A percentile compares a stretch with the other conserved stretches of the same genome.
phyloP scores from a whole-genome alignment of 2,888 invertebrate species.

The Entomobrya multifasciata region DNA sequence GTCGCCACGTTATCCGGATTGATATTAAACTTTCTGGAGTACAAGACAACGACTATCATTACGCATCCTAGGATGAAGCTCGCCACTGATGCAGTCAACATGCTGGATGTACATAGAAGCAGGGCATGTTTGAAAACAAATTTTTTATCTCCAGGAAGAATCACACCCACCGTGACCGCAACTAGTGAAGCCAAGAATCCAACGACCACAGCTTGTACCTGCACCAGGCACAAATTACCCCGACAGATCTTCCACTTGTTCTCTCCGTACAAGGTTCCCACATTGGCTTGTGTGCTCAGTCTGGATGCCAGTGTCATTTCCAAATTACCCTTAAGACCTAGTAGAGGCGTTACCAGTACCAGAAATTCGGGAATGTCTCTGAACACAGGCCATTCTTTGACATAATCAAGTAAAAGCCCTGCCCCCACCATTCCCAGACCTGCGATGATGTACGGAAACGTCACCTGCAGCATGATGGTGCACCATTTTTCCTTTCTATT shows the following conservation, averaged over 20 bases:
- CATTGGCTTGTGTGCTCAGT: slow-evolving; percentile 91
- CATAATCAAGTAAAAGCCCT: slow-evolving; percentile 90
- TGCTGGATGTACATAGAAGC: slow-evolving; percentile 87
- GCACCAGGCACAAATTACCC: slow-evolving; percentile 88
- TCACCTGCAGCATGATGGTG: slow-evolving; percentile 90
- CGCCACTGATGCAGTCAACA: slow-evolving; percentile 89
- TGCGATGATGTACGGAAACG: slow-evolving; percentile 91
- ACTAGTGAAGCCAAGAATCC: slow-evolving; percentile 87
- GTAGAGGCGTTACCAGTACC: slow-evolving; percentile 90
- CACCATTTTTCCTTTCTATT: slow-evolving; percentile 84
- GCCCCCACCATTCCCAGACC: slow-evolving; percentile 96
- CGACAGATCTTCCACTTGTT: slow-evolving; percentile 86
- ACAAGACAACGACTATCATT: slow-evolving; percentile 87
- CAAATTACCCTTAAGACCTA: slow-evolving; percentile 92
- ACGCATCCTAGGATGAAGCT: slow-evolving; percentile 87
- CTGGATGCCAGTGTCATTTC: slow-evolving; percentile 97
- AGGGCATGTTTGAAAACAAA: slow-evolving; percentile 86
- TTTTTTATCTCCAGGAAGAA: slow-evolving; percentile 83
- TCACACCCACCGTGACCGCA: slow-evolving; percentile 86
- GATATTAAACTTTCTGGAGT: slow-evolving; percentile 87
- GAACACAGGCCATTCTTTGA: slow-evolving; percentile 88
- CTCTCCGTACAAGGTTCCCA: slow-evolving; percentile 87
- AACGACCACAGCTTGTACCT: slow-evolving; percentile 88
- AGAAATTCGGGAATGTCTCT: slow-evolving; percentile 87
- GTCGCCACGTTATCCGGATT: slow-evolving; percentile 86